Evolutionary conservation across 1,140 invertebrate species (phyloP), one percentile per base, ranked within the genome.

Genomic region (Penaeus chinensis): DNA sequence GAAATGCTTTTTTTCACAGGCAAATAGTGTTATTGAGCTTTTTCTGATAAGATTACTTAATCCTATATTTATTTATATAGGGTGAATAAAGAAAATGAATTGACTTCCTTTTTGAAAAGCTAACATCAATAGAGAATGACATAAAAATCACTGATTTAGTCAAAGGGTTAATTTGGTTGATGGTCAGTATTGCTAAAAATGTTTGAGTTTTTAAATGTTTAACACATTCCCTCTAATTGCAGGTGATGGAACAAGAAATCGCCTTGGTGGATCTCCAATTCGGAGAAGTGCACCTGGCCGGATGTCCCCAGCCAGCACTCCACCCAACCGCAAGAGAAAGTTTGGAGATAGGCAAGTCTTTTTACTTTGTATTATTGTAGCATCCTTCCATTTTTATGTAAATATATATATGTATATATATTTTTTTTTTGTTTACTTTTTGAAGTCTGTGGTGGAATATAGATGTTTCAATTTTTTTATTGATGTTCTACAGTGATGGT

Each of bases 311-410:
- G 19, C 76, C 13, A 69, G 71, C 19, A 82, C 85, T 24, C 85
- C 85, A 37, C 78, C 79, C n/a, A 61, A 24, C 42, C 79, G 85
- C 62, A 87, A 82, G 37, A 82, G 65, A 37, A 87, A 71, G 27
- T 62, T 62, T 18, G 11, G 27, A 2, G 85, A 87, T 32, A 37
- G 27, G 85, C 82, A 32, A 63, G 85, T 37, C 13, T 37, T 83
- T 54, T 66, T 65, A 69, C 10, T n/a, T 27, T 82, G 61, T 32
- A 62, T 24, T 16, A 81, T 18, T 27, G 27, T n/a, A 63, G 32
- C 8, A 27, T 83, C 42, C 2, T 79, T 79, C 10, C 4, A 24
- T 20, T 71, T 10, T 71, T 24, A 19, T 71, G 0, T 69, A 32
- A 32, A 32, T 32, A 32, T 1, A 32, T 32, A 32, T 32, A 32